phyloP scores from a whole-genome alignment of 2,888 invertebrate species.

The Pseudococcus longispinus region DNA sequence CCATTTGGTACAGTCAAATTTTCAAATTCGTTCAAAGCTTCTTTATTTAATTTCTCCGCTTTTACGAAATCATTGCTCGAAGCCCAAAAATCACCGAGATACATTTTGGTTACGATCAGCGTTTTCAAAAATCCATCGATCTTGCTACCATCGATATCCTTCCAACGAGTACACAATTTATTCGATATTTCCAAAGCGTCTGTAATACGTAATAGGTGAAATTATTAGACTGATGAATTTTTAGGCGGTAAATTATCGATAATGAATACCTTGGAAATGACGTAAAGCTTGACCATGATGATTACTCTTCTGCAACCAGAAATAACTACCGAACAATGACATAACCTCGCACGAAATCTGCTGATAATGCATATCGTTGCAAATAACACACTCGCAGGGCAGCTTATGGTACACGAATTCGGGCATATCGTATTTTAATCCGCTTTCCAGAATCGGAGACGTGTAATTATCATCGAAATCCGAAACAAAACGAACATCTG shows the following conservation, averaged over 20 bases:
- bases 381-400: neutral
- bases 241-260: too few relatives aligned
- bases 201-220: neutral
- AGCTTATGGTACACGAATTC: slow-evolving; percentile 21
- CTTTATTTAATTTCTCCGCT: neutral
- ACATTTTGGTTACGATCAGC: neutral
- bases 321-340: slow-evolving; percentile 1
- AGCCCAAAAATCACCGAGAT: slow-evolving; percentile 3
- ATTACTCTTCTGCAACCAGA: neutral
- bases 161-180: neutral
- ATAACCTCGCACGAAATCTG: slow-evolving; percentile 35
- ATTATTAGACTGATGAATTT: neutral
- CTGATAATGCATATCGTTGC: neutral
- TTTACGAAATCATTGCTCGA: neutral
- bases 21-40: neutral
- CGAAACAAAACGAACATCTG: slow-evolving; percentile 29
- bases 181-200: neutral
- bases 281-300: neutral
- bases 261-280: slow-evolving; percentile 41
- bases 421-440: slow-evolving; percentile 27
- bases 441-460: neutral
- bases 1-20: neutral
- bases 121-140: neutral
- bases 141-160: neutral
- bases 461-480: neutral